A percentile compares a stretch with the other conserved stretches of the same genome.
These are phyloP conservation scores for Nemapogon koenigi DNA, from an alignment of 2,888 invertebrate genomes.

Conservation along the genomic window DNA sequence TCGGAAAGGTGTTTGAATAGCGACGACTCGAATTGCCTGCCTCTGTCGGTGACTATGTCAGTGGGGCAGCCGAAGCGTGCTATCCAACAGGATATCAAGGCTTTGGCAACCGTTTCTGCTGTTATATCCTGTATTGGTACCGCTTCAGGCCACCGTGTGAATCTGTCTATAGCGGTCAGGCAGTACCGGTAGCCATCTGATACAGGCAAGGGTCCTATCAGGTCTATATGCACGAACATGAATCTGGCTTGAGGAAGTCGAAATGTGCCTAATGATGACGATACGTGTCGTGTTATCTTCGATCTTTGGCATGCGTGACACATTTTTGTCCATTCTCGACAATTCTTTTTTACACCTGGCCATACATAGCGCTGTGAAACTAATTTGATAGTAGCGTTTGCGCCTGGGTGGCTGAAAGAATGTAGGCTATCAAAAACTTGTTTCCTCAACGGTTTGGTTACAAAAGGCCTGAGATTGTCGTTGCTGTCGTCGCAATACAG, in stretches of 20 bases:
- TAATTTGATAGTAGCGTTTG: too few species aligned
- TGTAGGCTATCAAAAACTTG: conserved; percentile 21
- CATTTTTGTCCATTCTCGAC: conserved; percentile 12
- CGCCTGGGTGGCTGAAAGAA: conserved; percentile 14
- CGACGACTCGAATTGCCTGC: too few species aligned
- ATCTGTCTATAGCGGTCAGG: conserved; percentile 19
- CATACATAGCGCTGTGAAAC: conserved; percentile 15
- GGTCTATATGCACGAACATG: not conserved
- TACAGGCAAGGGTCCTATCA: not conserved
- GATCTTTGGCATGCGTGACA: conserved; percentile 8
- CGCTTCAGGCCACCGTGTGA: too few species aligned
- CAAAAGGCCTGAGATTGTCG: conserved; percentile 18
- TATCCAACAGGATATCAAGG: too few species aligned
- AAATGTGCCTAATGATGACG: not conserved
- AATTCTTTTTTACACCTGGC: conserved; percentile 16
- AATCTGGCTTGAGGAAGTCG: not conserved
- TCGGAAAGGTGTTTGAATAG: too few species aligned
- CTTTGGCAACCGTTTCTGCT: too few species aligned
- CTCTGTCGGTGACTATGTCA: too few species aligned
- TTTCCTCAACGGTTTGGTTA: conserved; percentile 15
- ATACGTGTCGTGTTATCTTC: conserved; percentile 4
- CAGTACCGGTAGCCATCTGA: conserved; percentile 17
- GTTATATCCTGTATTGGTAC: too few species aligned
- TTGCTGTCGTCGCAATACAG: conserved; percentile 21
- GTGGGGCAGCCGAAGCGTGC: too few species aligned